Base-by-base conservation (phyloP, 1,140 invertebrate genomes). In the Conus betulinus region DNA sequence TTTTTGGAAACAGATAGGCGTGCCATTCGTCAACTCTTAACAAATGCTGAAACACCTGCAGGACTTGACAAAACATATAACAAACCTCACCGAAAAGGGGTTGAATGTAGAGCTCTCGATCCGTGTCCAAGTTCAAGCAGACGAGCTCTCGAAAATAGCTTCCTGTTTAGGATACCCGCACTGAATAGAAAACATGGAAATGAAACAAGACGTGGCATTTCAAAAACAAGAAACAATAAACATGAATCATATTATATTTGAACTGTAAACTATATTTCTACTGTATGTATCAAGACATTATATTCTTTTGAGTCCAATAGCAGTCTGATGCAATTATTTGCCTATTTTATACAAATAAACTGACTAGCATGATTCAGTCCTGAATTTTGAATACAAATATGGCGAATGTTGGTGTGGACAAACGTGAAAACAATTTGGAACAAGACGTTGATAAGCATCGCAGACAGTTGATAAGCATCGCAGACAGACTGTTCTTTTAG, bases 81-180 rank as follows among this genome's bases (percentile, higher is more conserved):
- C 11, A n/a, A 71, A 71, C 6, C 67, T 71, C 23, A 71, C 67
- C 67, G 67, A 71, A 71, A 71, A 13, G 57, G 57, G 57, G 8
- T 60, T 15, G 11, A 71, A 63, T 63, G 11, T 13, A 63, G 60
- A 13, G 60, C 60, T 63, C 60, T 20, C 6, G 20, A n/a, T 20
- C 23, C 39, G 76, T 51, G 25, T 39, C 13, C 25, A 27, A 78
- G 20, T 13, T 55, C 17, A 63, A 84, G 81, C 82, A 84, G 82
- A 63, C 82, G 82, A 39, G 55, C 23, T 60, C 4, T 53, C 81
- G 20, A 84, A 84, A 53, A n/a, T 10, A 20, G 63, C 82, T 84
- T 84, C 82, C 82, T 84, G 82, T 84, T 84, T 84, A 39, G 82
- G 20, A 57, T 23, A 57, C 63, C n/a, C 82, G 82, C 52, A 84